Conservation (phyloP, 2,113 vertebrate genomes). For the Pandion haliaetus region DNA sequence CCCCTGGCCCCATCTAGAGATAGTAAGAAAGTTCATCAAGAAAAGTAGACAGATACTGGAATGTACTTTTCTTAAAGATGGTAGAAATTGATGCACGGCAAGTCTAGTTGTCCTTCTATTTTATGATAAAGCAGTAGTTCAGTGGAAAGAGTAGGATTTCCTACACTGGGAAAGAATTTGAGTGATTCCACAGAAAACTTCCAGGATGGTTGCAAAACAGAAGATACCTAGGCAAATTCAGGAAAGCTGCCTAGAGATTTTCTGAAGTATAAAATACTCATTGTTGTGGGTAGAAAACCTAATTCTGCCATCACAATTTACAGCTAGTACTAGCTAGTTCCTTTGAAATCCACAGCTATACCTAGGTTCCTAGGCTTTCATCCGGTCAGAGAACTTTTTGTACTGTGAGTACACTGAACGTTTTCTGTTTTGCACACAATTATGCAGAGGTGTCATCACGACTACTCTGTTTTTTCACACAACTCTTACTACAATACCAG, state of each 20-base stretch:
- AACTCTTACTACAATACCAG: background rate
- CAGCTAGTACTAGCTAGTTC: background rate
- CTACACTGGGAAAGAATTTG: background rate
- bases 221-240: background rate
- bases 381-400: background rate
- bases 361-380: background rate
- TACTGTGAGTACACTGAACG: background rate
- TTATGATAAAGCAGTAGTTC: background rate
- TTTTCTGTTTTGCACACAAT: slow-evolving; percentile 10
- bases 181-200: background rate
- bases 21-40: background rate
- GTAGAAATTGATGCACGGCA: background rate
- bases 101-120: background rate
- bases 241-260: background rate
- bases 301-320: background rate
- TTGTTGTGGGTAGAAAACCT: background rate
- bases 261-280: background rate
- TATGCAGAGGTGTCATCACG: background rate
- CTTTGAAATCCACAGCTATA: background rate
- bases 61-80: background rate
- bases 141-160: background rate
- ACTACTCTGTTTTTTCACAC: background rate
- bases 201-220: background rate
- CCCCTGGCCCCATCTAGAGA: background rate
- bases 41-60: background rate